phyloP scores from a whole-genome alignment of 2,888 invertebrate genomes.

The Caradrina clavipalpis region DNA sequence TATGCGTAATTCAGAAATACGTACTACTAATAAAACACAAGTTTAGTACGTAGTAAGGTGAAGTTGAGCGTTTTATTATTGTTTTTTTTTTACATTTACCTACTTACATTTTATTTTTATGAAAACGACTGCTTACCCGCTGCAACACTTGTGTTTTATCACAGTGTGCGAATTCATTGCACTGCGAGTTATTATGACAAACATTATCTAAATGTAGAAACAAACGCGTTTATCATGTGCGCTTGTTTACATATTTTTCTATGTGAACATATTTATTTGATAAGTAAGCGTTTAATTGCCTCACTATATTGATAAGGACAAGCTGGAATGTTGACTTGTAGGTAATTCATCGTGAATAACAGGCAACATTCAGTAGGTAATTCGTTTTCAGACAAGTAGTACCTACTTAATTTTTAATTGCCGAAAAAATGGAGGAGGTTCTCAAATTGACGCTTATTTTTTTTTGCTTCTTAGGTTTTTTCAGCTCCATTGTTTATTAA shows the following conservation, averaged over 20 bases:
- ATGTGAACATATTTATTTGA: constrained; percentile 66
- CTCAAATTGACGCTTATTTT: no score
- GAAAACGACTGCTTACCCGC: constrained; percentile 6
- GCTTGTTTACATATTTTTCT: constrained; percentile 60
- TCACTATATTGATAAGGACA: constrained; percentile 69
- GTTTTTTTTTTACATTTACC: constrained; percentile 15
- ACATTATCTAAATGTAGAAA: constrained; percentile 45
- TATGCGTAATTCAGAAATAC: constrained; percentile 30
- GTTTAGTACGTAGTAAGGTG: constrained; percentile 11
- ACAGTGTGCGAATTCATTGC: constrained; percentile 33
- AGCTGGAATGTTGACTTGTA: constrained; percentile 41
- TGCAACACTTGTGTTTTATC: constrained; percentile 40
- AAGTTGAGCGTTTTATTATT: background rate
- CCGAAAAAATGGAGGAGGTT: no score
- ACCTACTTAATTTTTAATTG: constrained; percentile 5
- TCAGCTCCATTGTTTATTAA: constrained; percentile 7
- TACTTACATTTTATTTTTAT: constrained; percentile 22
- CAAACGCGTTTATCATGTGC: constrained; percentile 57
- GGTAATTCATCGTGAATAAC: constrained; percentile 29
- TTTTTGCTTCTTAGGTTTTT: constrained; percentile 7
- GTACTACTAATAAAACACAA: constrained; percentile 11
- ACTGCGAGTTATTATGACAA: constrained; percentile 20
- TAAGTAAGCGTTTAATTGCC: constrained; percentile 72
- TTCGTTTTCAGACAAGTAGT: constrained; percentile 26
- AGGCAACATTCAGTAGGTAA: constrained; percentile 30